These are phyloP conservation scores for Pipistrellus pipistrellus DNA, from an alignment of 2,797 vertebrate genomes.

Conservation along the genomic window DNA sequence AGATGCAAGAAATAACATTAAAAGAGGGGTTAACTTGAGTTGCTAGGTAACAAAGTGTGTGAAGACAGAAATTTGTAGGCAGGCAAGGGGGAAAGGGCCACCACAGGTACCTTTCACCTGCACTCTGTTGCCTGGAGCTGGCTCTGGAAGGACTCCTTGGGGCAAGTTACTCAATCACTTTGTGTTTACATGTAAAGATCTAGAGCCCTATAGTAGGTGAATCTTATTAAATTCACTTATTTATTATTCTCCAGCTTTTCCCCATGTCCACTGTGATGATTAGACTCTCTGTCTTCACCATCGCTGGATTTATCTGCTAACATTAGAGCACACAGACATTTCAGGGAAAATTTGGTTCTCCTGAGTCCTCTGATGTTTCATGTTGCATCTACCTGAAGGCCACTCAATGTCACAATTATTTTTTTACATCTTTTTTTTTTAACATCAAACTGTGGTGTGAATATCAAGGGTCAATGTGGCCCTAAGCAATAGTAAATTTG, in stretches of 20 bases:
- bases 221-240: not conserved
- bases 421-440: not conserved
- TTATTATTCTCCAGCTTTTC: not conserved
- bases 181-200: not conserved
- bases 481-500: not conserved
- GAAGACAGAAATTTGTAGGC: not conserved
- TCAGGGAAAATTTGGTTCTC: not conserved
- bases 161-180: not conserved
- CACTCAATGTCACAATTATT: not conserved
- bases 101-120: too few species aligned
- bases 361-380: not conserved
- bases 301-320: not conserved
- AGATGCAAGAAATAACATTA: not conserved
- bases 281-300: not conserved
- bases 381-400: not conserved
- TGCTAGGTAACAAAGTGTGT: not conserved
- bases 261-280: not conserved
- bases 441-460: not conserved
- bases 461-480: not conserved
- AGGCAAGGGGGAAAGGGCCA: rapidly evolving
- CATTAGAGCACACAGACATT: not conserved
- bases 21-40: not conserved
- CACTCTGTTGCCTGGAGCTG: not conserved
- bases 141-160: not conserved
- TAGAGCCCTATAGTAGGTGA: not conserved